Evolutionary conservation across 2,113 vertebrate genomes (phyloP), one percentile per base, ranked within the genome.

Genomic region (Cynoglossus semilaevis): DNA sequence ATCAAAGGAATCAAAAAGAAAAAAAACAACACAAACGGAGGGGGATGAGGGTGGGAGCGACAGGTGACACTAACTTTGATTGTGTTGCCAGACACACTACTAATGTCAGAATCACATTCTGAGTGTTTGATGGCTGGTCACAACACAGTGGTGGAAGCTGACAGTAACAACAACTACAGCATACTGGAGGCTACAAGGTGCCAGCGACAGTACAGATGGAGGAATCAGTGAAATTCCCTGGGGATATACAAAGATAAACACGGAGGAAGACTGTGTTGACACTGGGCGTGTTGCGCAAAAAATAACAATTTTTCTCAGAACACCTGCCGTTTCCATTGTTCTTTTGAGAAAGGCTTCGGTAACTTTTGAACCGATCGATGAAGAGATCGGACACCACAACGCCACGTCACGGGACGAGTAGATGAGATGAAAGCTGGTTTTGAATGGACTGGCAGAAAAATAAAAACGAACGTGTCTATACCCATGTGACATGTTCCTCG

Each of bases 181-280:
- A 87, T 67, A 84, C 64, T 73, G 78, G 66, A 72, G 74, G 70
- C 77, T 76, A 73, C 63, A 47, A 62, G 64, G 77, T 64, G 75
- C 74, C 67, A 77, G 34, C 77, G 66, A 85, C 76, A 70, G 72
- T 75, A 82, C 82, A 83, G 86, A 89, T 90, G 89, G 88, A 89
- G 89, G 87, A 86, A 88, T 78, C 84, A 47, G 80, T 63, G 71
- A 81, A 83, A 86, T 87, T 86, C 83, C 82, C 85, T 79, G 34
- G 70, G 80, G 77, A 80, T 64, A 74, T 36, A 7, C 42, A 5
- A 38, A 7, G 10, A n/a, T 12, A 5, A 15, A 29, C 16, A 49
- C 8, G 10, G 38, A 40, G 11, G 13, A 49, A 11, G 49, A 8
- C 22, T 46, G 15, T 9, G 15, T 46, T 29, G 22, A 29, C 22